Evolutionary conservation across 2,888 invertebrate genomes (phyloP).

Genomic region (Fabriciana adippe): DNA sequence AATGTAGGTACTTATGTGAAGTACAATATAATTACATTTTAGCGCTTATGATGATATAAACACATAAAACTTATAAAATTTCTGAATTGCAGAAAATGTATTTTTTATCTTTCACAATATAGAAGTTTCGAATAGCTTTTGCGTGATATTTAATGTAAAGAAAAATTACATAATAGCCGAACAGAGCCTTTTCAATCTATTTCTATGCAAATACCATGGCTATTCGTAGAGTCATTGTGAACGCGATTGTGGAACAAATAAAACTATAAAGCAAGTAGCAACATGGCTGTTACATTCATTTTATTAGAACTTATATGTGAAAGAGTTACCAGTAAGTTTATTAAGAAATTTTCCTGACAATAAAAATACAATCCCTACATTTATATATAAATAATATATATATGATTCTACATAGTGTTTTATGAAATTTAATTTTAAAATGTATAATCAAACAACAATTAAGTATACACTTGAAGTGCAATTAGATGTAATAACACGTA

Average conservation of each 20-base stretch:
- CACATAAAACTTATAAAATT: too few relatives aligned
- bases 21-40: too few relatives aligned
- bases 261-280: constrained; percentile 15
- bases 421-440: background rate
- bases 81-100: too few relatives aligned
- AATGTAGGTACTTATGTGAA: too few relatives aligned
- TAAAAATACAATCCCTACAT: background rate
- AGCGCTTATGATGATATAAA: too few relatives aligned
- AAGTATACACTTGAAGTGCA: too few relatives aligned
- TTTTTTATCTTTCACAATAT: background rate
- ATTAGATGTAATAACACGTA: too few relatives aligned
- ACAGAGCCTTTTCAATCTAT: constrained; percentile 21
- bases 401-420: background rate
- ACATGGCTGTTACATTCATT: constrained; percentile 4
- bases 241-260: constrained; percentile 27
- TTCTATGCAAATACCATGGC: constrained; percentile 28
- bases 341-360: constrained; percentile 6
- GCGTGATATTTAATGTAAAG: constrained; percentile 14
- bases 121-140: constrained; percentile 6
- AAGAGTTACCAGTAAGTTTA: background rate
- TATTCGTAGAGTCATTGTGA: constrained; percentile 23
- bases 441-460: too few relatives aligned
- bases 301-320: constrained; percentile 2
- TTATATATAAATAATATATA: too few relatives aligned
- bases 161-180: constrained; percentile 18